phyloP scores from a whole-genome alignment of 2,113 vertebrate species.

The Dicrurus megarhynchus region DNA sequence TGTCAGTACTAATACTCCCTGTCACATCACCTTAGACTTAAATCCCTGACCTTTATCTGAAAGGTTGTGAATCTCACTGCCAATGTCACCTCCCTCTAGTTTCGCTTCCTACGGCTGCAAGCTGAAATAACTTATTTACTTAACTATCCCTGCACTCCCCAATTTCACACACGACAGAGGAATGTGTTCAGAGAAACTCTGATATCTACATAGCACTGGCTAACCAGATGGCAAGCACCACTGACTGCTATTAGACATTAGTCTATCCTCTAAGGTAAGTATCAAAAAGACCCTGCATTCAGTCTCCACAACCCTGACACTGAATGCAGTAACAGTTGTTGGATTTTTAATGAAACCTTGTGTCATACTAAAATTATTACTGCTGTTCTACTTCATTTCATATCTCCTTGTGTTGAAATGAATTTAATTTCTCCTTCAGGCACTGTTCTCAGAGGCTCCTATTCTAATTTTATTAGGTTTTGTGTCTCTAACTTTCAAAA shows the following conservation, averaged over 20 bases:
- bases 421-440: conserved; percentile 45
- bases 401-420: conserved; percentile 7
- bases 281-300: neutral
- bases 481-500: conserved; percentile 10
- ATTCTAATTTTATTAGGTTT: conserved; percentile 24
- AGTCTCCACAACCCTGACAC: neutral
- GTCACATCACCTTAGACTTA: conserved; percentile 8
- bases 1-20: neutral
- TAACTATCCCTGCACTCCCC: neutral
- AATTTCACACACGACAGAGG: neutral
- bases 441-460: neutral
- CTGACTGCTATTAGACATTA: neutral
- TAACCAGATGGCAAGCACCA: neutral
- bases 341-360: conserved; percentile 13
- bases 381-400: conserved; percentile 5
- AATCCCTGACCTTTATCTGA: neutral
- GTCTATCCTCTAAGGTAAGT: neutral
- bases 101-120: neutral
- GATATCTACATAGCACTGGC: neutral
- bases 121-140: neutral
- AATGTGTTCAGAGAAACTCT: neutral
- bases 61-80: neutral
- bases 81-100: neutral
- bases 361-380: neutral
- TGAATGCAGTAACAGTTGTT: neutral